Base-by-base conservation (phyloP, 2,113 vertebrate species). In the Anhinga anhinga region DNA sequence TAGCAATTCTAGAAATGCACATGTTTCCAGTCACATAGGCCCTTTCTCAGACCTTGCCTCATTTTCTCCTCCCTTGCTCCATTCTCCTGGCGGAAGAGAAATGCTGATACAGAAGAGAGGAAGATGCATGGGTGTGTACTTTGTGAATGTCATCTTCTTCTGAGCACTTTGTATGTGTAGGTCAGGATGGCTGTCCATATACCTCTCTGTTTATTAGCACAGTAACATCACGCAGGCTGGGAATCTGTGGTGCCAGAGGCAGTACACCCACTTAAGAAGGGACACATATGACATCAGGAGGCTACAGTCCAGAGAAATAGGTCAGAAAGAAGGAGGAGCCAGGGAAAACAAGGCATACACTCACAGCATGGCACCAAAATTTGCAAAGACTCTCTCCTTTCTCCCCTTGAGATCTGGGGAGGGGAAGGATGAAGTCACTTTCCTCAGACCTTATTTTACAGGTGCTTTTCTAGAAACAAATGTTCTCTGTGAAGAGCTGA, bases 261-360 rank as follows among this genome's bases (percentile, higher is more conserved):
- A 45, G 44, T 23, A 15, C 1, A 13, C 5, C 9, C 36, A 20
- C 22, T 49, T 20, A 45, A 82, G 44, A 62, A 47, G 44, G 32
- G 56, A 26, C 2, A 4, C 0, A 0, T 70, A 25, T 32, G 34
- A 32, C 27, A 40, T 85, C 47, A 32, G 19, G 36, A 83, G 30
- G 23, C 32, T 77, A 11, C n/a, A 61, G 52, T 29, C 32, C 78
- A 56, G 18, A 74, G 36, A 69, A 78, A 62, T 7, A 61, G 55
- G 26, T 63, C 25, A 87, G 49, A 56, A 80, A 66, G 50, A 70
- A 86, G 65, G 70, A 72, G n/a, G 11, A 80, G 4, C 2, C 30
- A 45, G 14, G 18, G 25, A 79, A 85, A 74, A 85, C 1, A 5
- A 67, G 49, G 23, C 23, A 34, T 23, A 22, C 22, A 7, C 16